These are phyloP conservation scores for Hemaris fuciformis DNA, from an alignment of 2,888 invertebrate species.

Conservation along the genomic window DNA sequence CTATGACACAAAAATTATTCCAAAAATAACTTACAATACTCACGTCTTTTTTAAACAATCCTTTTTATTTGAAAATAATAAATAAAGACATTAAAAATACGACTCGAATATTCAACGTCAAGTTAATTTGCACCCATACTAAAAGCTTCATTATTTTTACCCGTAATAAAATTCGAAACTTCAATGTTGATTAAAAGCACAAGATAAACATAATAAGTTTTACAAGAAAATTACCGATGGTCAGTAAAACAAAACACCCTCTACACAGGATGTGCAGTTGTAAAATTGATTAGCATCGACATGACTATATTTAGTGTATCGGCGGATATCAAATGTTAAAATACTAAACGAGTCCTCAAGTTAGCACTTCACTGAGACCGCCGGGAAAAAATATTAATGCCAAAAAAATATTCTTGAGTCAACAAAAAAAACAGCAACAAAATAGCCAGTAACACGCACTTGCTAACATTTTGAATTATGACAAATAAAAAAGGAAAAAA, in stretches of 20 bases:
- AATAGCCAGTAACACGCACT: not conserved
- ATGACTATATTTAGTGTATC: constrained; percentile 26
- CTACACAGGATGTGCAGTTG: constrained; percentile 20
- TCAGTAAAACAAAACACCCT: constrained; percentile 9
- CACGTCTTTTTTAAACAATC: too few relatives aligned
- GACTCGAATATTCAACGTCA: too few relatives aligned
- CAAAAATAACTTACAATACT: not conserved
- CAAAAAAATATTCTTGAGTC: not conserved
- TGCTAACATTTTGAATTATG: not conserved
- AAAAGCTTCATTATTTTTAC: too few relatives aligned
- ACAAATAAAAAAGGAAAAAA: not conserved
- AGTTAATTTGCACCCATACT: too few relatives aligned
- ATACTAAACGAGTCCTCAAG: constrained; percentile 3
- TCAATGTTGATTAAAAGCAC: too few relatives aligned
- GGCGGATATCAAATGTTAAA: not conserved
- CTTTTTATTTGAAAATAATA: too few relatives aligned
- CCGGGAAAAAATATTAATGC: not conserved
- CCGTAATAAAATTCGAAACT: too few relatives aligned
- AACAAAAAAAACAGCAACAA: not conserved
- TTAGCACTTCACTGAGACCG: not conserved
- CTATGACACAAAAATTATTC: not conserved
- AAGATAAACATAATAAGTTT: not conserved
- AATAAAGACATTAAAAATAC: too few relatives aligned
- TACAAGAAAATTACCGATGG: not conserved
- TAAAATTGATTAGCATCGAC: constrained; percentile 33